Conservation (phyloP, 2,888 invertebrate species). For the Penaeus monodon region DNA sequence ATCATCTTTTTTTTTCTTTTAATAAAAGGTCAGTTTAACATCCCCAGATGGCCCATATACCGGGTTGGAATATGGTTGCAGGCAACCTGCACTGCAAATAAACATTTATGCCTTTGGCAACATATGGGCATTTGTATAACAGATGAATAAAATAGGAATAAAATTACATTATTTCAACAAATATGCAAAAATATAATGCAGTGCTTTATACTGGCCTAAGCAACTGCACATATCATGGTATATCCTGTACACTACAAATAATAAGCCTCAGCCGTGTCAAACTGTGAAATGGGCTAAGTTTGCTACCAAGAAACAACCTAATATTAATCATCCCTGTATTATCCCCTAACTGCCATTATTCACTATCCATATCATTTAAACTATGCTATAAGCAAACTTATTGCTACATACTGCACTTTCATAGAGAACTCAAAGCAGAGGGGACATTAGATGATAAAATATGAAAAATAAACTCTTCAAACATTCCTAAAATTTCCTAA, state of each 20-base stretch:
- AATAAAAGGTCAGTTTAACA: conserved; percentile 8
- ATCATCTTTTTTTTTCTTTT: background rate
- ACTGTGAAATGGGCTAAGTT: background rate
- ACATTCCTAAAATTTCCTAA: too few species aligned
- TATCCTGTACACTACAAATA: too few species aligned
- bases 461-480: too few species aligned
- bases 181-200: too few species aligned
- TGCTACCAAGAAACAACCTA: background rate
- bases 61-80: background rate
- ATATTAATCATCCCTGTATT: conserved; percentile 2
- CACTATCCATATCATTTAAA: background rate
- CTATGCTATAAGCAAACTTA: conserved; percentile 26
- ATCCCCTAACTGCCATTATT: background rate
- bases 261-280: too few species aligned
- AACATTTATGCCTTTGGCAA: background rate
- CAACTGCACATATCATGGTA: too few species aligned
- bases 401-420: conserved; percentile 23
- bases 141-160: too few species aligned
- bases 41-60: background rate
- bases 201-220: too few species aligned
- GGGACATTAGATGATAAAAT: too few species aligned
- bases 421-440: background rate
- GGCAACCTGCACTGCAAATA: background rate
- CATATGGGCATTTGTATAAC: too few species aligned
- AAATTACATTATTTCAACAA: too few species aligned